Conservation (phyloP, 2,113 vertebrate genomes). For the Daboia siamensis region DNA sequence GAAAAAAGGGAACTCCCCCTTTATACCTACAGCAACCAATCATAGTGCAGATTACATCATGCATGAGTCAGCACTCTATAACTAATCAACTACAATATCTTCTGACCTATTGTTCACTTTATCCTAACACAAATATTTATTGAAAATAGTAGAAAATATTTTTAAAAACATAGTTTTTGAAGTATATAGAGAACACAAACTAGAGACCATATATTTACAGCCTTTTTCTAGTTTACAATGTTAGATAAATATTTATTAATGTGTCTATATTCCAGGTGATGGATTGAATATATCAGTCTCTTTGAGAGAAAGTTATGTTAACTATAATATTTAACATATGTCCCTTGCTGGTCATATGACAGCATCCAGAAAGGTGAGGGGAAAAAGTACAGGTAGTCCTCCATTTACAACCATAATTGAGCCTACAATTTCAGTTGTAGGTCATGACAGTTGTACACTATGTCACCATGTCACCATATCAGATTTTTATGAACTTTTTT, state of each 20-base stretch:
- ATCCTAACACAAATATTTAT: background rate
- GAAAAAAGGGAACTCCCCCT: background rate
- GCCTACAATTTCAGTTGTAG: background rate
- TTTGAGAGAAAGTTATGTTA: background rate
- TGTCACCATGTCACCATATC: background rate
- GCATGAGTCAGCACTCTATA: background rate
- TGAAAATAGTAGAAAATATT: background rate
- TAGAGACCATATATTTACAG: background rate
- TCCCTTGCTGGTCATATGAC: background rate
- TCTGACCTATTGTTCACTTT: background rate
- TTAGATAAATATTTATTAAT: conserved; percentile 19
- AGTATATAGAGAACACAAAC: background rate
- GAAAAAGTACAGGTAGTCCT: background rate
- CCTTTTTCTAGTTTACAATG: background rate
- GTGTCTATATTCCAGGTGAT: background rate
- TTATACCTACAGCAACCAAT: background rate
- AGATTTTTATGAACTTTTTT: background rate
- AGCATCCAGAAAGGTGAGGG: background rate
- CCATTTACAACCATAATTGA: background rate
- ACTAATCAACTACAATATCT: background rate
- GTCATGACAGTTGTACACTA: background rate
- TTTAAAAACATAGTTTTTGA: background rate
- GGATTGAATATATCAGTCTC: background rate
- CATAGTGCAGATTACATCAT: background rate
- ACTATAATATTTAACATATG: conserved; percentile 8